Percentiles rank a stretch among this genome's conserved stretches.
phyloP scores from a whole-genome alignment of 2,113 vertebrate species.

The zebrafish (Danio rerio) region DNA sequence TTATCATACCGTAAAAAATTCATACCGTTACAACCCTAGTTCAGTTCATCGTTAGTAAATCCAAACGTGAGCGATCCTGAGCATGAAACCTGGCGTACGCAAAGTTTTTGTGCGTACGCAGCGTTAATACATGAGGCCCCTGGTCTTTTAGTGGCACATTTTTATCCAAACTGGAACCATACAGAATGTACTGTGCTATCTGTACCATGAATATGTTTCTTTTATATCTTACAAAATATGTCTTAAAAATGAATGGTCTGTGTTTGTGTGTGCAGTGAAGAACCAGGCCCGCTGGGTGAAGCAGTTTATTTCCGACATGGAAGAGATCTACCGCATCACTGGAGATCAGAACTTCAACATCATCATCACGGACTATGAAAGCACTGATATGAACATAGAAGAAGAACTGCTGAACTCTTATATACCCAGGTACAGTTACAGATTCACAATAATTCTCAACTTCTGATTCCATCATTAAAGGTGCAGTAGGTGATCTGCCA shows the following conservation, averaged over 20 bases:
- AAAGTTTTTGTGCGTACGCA: no score
- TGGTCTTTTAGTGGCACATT: no score
- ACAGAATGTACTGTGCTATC: no score
- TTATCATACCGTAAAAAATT: no score
- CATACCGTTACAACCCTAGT: no score
- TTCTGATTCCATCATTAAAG: neutral
- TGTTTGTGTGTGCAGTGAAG: constrained; percentile 81
- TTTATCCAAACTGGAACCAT: no score
- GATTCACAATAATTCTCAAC: neutral
- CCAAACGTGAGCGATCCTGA: no score
- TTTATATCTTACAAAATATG: neutral
- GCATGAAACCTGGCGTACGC: no score
- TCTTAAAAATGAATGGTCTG: constrained; percentile 1
- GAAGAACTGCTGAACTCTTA: constrained; percentile 80
- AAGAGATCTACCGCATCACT: constrained; percentile 78
- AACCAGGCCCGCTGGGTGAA: constrained; percentile 97
- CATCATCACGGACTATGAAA: constrained; percentile 89
- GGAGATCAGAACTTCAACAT: constrained; percentile 85
- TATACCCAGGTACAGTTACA: constrained; percentile 78
- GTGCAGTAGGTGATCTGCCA: no score
- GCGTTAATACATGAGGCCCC: no score
- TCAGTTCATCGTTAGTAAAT: no score
- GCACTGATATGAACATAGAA: constrained; percentile 90
- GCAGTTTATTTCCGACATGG: constrained; percentile 92
- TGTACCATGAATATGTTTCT: no score